Evolutionary conservation across 2,113 vertebrate genomes (phyloP).

Genomic region (Spermophilus dauricus): DNA sequence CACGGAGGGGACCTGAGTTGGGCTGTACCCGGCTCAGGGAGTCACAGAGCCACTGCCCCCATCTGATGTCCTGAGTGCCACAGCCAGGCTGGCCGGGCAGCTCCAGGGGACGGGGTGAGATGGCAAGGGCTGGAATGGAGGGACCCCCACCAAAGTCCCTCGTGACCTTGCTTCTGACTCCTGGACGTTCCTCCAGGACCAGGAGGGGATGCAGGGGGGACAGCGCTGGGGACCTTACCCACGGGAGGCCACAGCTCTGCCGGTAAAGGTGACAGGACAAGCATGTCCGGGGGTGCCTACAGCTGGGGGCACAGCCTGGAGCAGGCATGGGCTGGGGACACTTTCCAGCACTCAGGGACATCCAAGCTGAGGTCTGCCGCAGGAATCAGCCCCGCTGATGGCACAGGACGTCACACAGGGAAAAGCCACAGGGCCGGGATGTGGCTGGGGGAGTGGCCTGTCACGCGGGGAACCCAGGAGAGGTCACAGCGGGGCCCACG

Average conservation of each 20-base stretch:
- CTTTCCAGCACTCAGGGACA: neutral
- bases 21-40: neutral
- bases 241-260: neutral
- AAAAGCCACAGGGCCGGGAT: neutral
- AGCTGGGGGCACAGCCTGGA: neutral
- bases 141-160: neutral
- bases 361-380: neutral
- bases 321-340: neutral
- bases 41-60: too few relatives aligned
- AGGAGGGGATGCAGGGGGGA: neutral
- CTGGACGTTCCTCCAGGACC: fast-evolving
- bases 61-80: neutral
- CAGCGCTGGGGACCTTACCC: neutral
- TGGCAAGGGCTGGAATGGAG: fast-evolving
- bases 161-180: neutral
- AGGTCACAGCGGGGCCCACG: too few relatives aligned
- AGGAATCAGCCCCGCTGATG: neutral
- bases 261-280: too few relatives aligned
- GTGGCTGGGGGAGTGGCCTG: too few relatives aligned
- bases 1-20: neutral
- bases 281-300: too few relatives aligned
- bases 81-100: neutral
- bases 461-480: too few relatives aligned
- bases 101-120: fast-evolving
- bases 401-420: neutral